phyloP scores from a whole-genome alignment of 2,888 invertebrate genomes.

The Chaitophorus viminalis region DNA sequence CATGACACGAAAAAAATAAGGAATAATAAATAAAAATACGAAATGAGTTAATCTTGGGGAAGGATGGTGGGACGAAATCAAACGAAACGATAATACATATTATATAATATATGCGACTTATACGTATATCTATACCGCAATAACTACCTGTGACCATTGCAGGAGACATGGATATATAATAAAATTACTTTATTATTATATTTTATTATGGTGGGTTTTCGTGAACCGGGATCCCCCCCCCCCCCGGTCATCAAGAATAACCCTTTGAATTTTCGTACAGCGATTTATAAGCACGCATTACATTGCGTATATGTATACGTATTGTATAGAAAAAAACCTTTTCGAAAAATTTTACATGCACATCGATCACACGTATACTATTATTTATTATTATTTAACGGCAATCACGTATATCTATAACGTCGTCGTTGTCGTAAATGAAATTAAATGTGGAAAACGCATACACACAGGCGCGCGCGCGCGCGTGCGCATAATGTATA shows the following conservation, averaged over 20 bases:
- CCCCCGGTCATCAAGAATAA: background rate
- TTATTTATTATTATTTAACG: slow-evolving; percentile 1
- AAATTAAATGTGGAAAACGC: slow-evolving; percentile 25
- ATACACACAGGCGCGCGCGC: background rate
- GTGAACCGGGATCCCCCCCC: background rate
- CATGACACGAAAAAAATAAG: background rate
- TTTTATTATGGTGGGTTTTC: background rate
- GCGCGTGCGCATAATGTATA: background rate
- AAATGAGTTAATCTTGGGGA: slow-evolving; percentile 25
- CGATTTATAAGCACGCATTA: background rate
- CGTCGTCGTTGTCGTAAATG: slow-evolving; percentile 31
- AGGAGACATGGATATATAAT: no score
- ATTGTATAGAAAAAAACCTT: no score
- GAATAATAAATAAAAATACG: slow-evolving; percentile 24
- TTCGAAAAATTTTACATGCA: background rate
- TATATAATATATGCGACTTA: background rate
- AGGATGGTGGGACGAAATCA: background rate
- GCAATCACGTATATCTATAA: slow-evolving; percentile 38
- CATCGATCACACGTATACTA: no score
- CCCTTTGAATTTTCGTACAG: background rate
- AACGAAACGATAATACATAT: background rate
- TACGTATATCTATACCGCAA: background rate
- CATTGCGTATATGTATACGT: no score
- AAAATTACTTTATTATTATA: no score
- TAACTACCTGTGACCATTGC: background rate